Evolutionary conservation across 2,888 invertebrate species (phyloP).

Genomic region (Trachelus iudaicus): DNA sequence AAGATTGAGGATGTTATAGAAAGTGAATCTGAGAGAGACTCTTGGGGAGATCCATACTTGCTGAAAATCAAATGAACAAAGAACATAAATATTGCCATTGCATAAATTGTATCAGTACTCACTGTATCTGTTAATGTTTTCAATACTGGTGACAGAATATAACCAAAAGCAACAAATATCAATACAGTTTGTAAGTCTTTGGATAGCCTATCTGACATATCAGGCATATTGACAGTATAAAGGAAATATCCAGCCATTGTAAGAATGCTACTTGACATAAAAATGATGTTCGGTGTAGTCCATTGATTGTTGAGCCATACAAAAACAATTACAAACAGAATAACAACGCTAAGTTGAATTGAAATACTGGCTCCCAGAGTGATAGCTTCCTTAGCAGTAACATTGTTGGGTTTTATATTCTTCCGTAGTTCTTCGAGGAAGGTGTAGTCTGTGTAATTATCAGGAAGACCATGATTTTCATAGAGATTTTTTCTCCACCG

Average conservation of each 20-base stretch:
- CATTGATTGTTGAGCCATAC: slow-evolving; percentile 78
- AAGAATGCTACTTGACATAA: slow-evolving; percentile 69
- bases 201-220: slow-evolving; percentile 39
- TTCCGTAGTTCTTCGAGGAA: slow-evolving; percentile 88
- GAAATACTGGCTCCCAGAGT: slow-evolving; percentile 82
- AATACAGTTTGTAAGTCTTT: slow-evolving; percentile 82
- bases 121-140: slow-evolving; percentile 96
- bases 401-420: slow-evolving; percentile 83
- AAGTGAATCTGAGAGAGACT: slow-evolving; percentile 89
- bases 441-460: slow-evolving; percentile 90
- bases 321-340: slow-evolving; percentile 79
- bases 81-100: slow-evolving; percentile 90
- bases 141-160: slow-evolving; percentile 88
- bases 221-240: slow-evolving; percentile 62
- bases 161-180: slow-evolving; percentile 87
- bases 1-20: slow-evolving; percentile 96
- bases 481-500: slow-evolving; percentile 91
- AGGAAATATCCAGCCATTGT: slow-evolving; percentile 74
- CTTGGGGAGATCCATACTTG: slow-evolving; percentile 89
- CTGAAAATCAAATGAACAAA: slow-evolving; percentile 89
- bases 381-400: slow-evolving; percentile 77
- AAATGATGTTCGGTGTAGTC: slow-evolving; percentile 73
- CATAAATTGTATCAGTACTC: slow-evolving; percentile 97
- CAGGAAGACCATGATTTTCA: slow-evolving; percentile 86
- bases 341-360: slow-evolving; percentile 82